Evolutionary conservation across 2,888 invertebrate species (phyloP).

Genomic region (Brassicogethes aeneus): DNA sequence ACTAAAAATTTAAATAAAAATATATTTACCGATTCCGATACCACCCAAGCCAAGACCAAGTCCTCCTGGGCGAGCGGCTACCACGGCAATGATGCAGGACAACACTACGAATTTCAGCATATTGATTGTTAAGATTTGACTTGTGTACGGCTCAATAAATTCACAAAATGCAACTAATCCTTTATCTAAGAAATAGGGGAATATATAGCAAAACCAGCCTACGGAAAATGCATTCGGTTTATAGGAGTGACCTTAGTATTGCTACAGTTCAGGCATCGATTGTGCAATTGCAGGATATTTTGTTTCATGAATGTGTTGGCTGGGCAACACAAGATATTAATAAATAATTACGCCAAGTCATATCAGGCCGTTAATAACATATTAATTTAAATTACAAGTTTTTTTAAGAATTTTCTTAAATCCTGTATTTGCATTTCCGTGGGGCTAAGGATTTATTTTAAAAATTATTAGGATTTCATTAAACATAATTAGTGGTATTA

Average conservation of each 20-base stretch:
- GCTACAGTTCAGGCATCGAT: neutral
- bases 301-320: neutral
- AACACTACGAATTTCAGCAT: constrained; percentile 12
- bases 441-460: too few species aligned
- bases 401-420: too few species aligned
- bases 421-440: too few species aligned
- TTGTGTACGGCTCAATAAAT: neutral
- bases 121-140: neutral
- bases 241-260: constrained; percentile 1
- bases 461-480: too few species aligned
- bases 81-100: constrained; percentile 4
- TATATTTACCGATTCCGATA: neutral
- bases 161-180: neutral
- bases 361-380: neutral
- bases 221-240: neutral
- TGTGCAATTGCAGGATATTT: neutral
- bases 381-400: too few species aligned
- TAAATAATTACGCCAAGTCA: neutral
- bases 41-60: neutral
- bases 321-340: too few species aligned
- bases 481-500: too few species aligned
- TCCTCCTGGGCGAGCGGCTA: neutral
- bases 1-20: too few species aligned
- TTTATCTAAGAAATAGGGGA: neutral
- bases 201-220: neutral